Evolutionary conservation across 2,113 vertebrate genomes (phyloP), one percentile per base, ranked within the genome.

Genomic region (Gobio gobio): DNA sequence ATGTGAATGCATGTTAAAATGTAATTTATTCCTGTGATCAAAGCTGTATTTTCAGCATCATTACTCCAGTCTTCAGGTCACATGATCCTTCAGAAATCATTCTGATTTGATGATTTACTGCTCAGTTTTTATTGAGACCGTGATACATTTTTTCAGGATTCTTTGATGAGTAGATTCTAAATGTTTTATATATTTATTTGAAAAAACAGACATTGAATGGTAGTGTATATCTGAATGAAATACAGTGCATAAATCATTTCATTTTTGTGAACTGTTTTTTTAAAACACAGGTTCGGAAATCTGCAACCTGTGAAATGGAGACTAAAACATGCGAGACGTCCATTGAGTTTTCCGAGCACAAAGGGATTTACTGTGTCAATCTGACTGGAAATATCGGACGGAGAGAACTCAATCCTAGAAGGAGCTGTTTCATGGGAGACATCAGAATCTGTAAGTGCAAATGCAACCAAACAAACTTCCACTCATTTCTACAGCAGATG

Each of bases 381-480:
- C 63, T 85, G 13, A 3, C 1, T 3, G 87, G 83, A 78, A 0
- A 0, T 0, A 73, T 87, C 22, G 36, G 40, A 66, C 26, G 64
- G 10, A 85, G 40, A 5, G 0, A 0, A 0, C 2, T 89, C 20
- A 12, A 47, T 64, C 18, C 0, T 3, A 56, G 0, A 22, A 40
- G 45, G 1, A 6, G 0, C 5, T 88, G 85, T 85, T 82, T 78
- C 56, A 0, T 0, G 0, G 85, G 83, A 74, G 76, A 68, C 5
- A 63, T 86, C 9, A 16, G 26, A 10, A 47, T n/a, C 22, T 68
- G 85, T 86, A 58, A 78, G 78, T 85, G 4, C 10, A 24, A 8
- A 26, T 43, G 26, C 16, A 66, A 29, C 13, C 26, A 7, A 68
- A 20, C 14, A 36, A 1, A 4, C 33, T 22, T 4, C 29, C 5